Percentiles rank a stretch among this genome's conserved stretches.
These are phyloP conservation scores for Rhimphoctona megacephalus DNA, from an alignment of 2,888 invertebrate genomes.

Conservation along the genomic window DNA sequence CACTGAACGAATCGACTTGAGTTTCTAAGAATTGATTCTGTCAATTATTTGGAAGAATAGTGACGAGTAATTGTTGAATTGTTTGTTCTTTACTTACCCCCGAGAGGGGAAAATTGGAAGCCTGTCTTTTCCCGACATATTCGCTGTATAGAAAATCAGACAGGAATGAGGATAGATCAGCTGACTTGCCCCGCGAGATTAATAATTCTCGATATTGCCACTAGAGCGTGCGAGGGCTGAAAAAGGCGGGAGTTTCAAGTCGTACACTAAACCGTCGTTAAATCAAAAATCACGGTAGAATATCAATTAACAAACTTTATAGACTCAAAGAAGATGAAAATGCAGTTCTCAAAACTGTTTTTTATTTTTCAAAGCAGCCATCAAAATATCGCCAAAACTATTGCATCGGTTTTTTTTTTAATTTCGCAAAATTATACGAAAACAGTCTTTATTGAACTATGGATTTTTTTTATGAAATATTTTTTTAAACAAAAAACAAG, in stretches of 20 bases:
- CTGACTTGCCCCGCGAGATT: slow-evolving; percentile 79
- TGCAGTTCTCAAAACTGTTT: too few relatives aligned
- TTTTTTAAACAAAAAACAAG: too few relatives aligned
- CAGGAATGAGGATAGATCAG: slow-evolving; percentile 82
- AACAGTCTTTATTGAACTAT: too few relatives aligned
- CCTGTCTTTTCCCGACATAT: slow-evolving; percentile 95
- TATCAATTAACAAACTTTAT: too few relatives aligned
- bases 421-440: too few relatives aligned
- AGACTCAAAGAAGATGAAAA: too few relatives aligned
- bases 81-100: slow-evolving; percentile 89
- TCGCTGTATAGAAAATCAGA: slow-evolving; percentile 82
- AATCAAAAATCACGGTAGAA: neutral
- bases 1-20: neutral
- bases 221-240: slow-evolving; percentile 49
- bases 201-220: slow-evolving; percentile 70
- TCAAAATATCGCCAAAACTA: too few relatives aligned
- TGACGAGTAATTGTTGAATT: slow-evolving; percentile 15
- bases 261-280: neutral
- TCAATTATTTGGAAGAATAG: slow-evolving; percentile 20
- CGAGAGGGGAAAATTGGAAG: slow-evolving; percentile 96
- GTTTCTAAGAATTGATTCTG: slow-evolving; percentile 11
- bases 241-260: neutral
- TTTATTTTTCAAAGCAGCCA: too few relatives aligned
- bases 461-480: too few relatives aligned
- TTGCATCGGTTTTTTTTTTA: too few relatives aligned